phyloP scores from a whole-genome alignment of 2,113 vertebrate species.

The human (Homo sapiens) region GRCh38 chr13:106075501-106076000 shows the following conservation, averaged over 20 bases:
- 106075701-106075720: not conserved
- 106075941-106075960: not conserved
- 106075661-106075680: not conserved
- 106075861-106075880: not conserved
- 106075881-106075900: not conserved
- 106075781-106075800: not conserved
- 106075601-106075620: not conserved
- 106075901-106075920: not conserved
- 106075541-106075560: not conserved
- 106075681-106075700: not conserved
- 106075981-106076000: not conserved
- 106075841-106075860: not conserved
- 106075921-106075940: not conserved
- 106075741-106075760: not conserved
- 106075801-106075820: conserved; percentile 63
- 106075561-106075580: not conserved
- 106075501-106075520: not conserved
- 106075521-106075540: not conserved
- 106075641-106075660: not conserved
- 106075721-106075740: not conserved
- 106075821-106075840: conserved; percentile 63
- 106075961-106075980: not conserved
- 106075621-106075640: not conserved
- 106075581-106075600: not conserved
- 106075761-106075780: not conserved